Percentiles rank a stretch among this genome's conserved stretches.
These are phyloP conservation scores for Hylyphantes graminicola DNA, from an alignment of 1,140 invertebrate genomes.

Conservation along the genomic window DNA sequence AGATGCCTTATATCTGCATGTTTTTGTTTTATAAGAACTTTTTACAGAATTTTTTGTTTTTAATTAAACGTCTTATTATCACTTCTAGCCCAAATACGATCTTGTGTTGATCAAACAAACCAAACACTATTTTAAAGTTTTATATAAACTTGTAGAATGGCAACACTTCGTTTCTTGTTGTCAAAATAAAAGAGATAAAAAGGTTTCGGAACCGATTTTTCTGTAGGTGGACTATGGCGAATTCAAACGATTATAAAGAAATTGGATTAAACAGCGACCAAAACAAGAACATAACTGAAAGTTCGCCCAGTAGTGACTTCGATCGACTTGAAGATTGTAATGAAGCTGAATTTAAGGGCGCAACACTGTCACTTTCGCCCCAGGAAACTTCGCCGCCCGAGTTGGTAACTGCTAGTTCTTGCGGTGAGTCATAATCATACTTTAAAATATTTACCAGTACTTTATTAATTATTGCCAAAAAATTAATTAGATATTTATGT, in stretches of 20 bases:
- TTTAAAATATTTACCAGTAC: no score
- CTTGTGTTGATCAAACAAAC: no score
- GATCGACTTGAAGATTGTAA: slow-evolving; percentile 59
- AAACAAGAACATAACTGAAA: slow-evolving; percentile 36
- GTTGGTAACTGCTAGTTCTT: slow-evolving; percentile 14
- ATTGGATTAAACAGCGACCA: slow-evolving; percentile 36
- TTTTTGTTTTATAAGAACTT: neutral
- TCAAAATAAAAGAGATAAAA: slow-evolving; percentile 35
- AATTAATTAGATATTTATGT: no score
- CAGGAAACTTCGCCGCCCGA: slow-evolving; percentile 49
- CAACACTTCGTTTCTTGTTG: slow-evolving; percentile 27
- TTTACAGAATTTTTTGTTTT: no score
- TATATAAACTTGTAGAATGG: neutral
- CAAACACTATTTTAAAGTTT: no score
- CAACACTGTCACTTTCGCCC: slow-evolving; percentile 48
- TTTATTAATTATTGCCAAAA: no score
- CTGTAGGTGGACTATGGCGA: slow-evolving; percentile 13
- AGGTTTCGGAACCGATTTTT: neutral
- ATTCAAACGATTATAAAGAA: slow-evolving; percentile 55
- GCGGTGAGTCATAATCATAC: slow-evolving; percentile 1
- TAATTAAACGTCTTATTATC: no score
- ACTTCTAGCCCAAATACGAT: no score
- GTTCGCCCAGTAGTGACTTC: slow-evolving; percentile 56
- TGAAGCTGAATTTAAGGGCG: slow-evolving; percentile 60
- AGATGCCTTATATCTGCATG: no score